A percentile compares a stretch with the other conserved stretches of the same genome.
Conservation (phyloP, 1,140 invertebrate genomes). For the Nomia melanderi region DNA sequence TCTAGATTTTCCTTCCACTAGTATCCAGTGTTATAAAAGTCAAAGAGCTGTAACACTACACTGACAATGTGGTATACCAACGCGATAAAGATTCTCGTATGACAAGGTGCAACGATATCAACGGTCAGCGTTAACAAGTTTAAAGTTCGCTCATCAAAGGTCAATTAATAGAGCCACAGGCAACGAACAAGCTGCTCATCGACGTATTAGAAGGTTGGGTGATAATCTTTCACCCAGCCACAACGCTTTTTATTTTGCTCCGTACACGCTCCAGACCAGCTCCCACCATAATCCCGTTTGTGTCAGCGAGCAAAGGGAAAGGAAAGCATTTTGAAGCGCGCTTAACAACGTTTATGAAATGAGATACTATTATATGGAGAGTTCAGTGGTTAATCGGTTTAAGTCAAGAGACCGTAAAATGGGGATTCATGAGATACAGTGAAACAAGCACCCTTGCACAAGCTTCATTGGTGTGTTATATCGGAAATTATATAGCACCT, state of each 20-base stretch:
- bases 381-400: constrained; percentile 59
- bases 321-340: constrained; percentile 41
- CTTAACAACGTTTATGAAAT: constrained; percentile 62
- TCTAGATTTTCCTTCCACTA: too few relatives aligned
- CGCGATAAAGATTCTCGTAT: not conserved
- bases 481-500: constrained; percentile 35
- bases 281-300: not conserved
- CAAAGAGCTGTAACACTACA: too few relatives aligned
- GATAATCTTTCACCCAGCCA: constrained; percentile 50
- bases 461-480: constrained; percentile 15
- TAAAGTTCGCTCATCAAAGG: constrained; percentile 42
- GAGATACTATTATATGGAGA: constrained; percentile 54
- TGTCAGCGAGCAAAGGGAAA: not conserved
- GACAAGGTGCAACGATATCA: not conserved
- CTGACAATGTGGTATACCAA: not conserved
- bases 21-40: too few relatives aligned
- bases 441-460: constrained; percentile 16
- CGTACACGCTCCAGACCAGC: constrained; percentile 11
- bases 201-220: constrained; percentile 15
- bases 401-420: constrained; percentile 53
- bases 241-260: constrained; percentile 34
- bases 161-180: constrained; percentile 39
- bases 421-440: constrained; percentile 33
- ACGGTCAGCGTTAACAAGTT: not conserved
- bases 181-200: constrained; percentile 29